Evolutionary conservation across 2,113 vertebrate genomes (phyloP).

Genomic region (Gallinago media): DNA sequence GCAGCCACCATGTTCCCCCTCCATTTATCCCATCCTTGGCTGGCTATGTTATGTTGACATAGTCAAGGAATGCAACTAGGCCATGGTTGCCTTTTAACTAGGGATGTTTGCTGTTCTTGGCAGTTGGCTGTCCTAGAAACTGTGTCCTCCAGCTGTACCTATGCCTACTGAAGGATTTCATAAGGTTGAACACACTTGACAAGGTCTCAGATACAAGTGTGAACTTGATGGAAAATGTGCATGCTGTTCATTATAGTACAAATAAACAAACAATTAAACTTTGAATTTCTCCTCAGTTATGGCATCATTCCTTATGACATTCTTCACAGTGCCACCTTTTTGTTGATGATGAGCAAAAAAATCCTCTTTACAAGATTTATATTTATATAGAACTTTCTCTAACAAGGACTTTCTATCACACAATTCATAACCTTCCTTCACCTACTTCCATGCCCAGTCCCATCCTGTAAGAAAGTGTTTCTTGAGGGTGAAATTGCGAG

Average conservation of each 20-base stretch:
- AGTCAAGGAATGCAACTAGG: background rate
- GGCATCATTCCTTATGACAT: background rate
- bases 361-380: background rate
- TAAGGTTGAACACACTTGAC: background rate
- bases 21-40: background rate
- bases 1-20: background rate
- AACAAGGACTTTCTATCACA: background rate
- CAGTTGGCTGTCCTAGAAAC: background rate
- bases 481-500: background rate
- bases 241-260: background rate
- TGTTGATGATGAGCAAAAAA: conserved; percentile 7
- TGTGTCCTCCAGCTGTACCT: background rate
- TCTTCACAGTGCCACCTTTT: background rate
- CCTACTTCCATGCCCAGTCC: background rate
- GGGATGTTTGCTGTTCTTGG: background rate
- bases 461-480: background rate
- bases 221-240: background rate
- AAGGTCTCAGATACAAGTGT: background rate
- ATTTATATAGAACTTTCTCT: background rate
- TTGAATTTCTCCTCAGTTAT: background rate
- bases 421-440: background rate
- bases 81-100: background rate
- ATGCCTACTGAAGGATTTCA: background rate
- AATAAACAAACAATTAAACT: background rate
- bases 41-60: background rate